These are phyloP conservation scores for Piezodorus guildinii DNA, from an alignment of 1,140 invertebrate genomes.

Conservation along the genomic window DNA sequence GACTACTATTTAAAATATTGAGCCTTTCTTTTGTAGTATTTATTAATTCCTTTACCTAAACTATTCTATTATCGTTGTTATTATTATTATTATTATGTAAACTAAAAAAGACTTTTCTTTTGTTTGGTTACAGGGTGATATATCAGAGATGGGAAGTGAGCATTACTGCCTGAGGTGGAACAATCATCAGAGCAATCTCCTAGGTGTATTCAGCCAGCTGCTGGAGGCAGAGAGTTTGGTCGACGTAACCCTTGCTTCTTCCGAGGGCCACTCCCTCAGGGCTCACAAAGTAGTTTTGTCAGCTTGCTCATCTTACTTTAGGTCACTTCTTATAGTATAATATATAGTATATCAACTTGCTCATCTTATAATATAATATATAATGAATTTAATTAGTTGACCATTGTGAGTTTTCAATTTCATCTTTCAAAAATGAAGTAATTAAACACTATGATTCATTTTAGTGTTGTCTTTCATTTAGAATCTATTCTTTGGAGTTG, in stretches of 20 bases:
- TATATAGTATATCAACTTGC: too few species aligned
- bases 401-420: too few species aligned
- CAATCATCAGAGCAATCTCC: constrained; percentile 91
- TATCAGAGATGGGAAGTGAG: constrained; percentile 88
- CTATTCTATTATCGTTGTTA: too few species aligned
- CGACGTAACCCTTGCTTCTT: constrained; percentile 88
- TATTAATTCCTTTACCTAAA: too few species aligned
- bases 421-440: too few species aligned
- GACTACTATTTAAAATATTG: too few species aligned
- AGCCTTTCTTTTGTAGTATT: too few species aligned
- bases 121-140: constrained; percentile 52
- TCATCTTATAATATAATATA: background rate
- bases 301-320: constrained; percentile 85
- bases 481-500: too few species aligned
- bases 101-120: too few species aligned
- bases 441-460: too few species aligned
- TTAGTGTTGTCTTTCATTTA: too few species aligned
- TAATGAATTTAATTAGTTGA: too few species aligned
- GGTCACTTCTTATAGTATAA: background rate
- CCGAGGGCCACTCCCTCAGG: constrained; percentile 83
- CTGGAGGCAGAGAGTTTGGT: constrained; percentile 87
- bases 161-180: constrained; percentile 92
- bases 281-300: constrained; percentile 91
- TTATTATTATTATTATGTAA: background rate
- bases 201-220: constrained; percentile 88